Evolutionary conservation across 2,888 invertebrate genomes (phyloP).

Genomic region (Caenorhabditis plicata): DNA sequence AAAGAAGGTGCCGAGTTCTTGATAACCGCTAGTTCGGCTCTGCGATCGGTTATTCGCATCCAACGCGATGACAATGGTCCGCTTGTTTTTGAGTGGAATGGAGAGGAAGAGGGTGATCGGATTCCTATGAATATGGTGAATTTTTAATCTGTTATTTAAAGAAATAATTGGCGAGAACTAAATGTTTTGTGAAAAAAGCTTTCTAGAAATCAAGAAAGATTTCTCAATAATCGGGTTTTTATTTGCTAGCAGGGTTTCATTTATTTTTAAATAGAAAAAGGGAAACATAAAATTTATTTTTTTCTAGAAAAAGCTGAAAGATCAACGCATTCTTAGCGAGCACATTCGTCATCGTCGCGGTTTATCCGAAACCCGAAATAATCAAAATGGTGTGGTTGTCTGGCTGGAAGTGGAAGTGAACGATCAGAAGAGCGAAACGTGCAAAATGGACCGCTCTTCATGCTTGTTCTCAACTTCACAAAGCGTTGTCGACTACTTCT

Average conservation of each 20-base stretch:
- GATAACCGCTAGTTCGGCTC: constrained; percentile 37
- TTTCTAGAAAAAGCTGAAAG: constrained; percentile 5
- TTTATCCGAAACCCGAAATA: too few relatives aligned
- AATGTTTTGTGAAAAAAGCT: too few relatives aligned
- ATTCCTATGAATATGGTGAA: constrained; percentile 25
- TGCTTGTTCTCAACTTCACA: constrained; percentile 48
- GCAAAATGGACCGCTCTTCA: constrained; percentile 24
- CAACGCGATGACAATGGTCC: constrained; percentile 44
- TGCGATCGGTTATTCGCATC: constrained; percentile 52
- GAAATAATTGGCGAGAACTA: too few relatives aligned
- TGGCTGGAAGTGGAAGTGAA: constrained; percentile 41
- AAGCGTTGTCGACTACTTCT: constrained; percentile 51
- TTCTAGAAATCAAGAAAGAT: too few relatives aligned
- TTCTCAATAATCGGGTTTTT: constrained; percentile 5
- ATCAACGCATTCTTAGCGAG: constrained; percentile 2
- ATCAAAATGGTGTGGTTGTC: constrained; percentile 30
- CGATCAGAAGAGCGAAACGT: too few relatives aligned
- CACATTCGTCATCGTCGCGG: too few relatives aligned
- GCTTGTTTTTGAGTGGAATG: constrained; percentile 55
- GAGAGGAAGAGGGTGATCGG: constrained; percentile 16
- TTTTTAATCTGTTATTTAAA: neutral
- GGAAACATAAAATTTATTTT: neutral
- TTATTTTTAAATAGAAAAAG: too few relatives aligned
- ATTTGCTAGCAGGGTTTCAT: neutral
- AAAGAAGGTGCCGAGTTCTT: constrained; percentile 35